Evolutionary conservation across 2,888 invertebrate species (phyloP).

Genomic region (Amblyjoppa fuscipennis): DNA sequence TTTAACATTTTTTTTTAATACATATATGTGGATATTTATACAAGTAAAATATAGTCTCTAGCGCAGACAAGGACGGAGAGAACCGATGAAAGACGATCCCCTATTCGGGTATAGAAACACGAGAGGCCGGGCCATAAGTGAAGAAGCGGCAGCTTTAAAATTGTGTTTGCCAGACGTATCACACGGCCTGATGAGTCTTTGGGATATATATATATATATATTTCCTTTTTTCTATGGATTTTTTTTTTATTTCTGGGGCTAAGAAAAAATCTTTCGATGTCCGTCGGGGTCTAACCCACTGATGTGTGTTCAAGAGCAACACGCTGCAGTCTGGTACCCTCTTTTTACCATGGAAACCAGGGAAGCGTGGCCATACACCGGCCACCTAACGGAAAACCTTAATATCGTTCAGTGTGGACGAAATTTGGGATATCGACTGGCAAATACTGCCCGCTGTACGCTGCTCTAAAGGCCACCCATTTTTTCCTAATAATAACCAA

Average conservation of each 20-base stretch:
- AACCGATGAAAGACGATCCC: constrained; percentile 54
- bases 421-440: neutral
- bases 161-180: constrained; percentile 75
- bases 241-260: constrained; percentile 12
- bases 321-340: constrained; percentile 45
- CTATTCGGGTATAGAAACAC: neutral
- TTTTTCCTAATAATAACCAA: too few relatives aligned
- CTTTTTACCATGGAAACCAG: constrained; percentile 28
- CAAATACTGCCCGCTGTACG: neutral
- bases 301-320: constrained; percentile 73
- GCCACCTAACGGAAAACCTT: neutral
- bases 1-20: too few relatives aligned
- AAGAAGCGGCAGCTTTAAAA: constrained; percentile 60
- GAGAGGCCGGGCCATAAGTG: constrained; percentile 16
- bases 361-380: constrained; percentile 25
- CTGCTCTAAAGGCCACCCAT: neutral
- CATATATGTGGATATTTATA: neutral
- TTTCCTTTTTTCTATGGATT: constrained; percentile 31
- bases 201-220: constrained; percentile 54
- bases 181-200: constrained; percentile 76
- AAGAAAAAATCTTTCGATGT: constrained; percentile 55
- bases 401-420: neutral
- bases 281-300: constrained; percentile 61
- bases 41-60: constrained; percentile 7
- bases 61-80: constrained; percentile 7